Conservation (phyloP, 2,797 vertebrate species). For the Miichthys miiuy region DNA sequence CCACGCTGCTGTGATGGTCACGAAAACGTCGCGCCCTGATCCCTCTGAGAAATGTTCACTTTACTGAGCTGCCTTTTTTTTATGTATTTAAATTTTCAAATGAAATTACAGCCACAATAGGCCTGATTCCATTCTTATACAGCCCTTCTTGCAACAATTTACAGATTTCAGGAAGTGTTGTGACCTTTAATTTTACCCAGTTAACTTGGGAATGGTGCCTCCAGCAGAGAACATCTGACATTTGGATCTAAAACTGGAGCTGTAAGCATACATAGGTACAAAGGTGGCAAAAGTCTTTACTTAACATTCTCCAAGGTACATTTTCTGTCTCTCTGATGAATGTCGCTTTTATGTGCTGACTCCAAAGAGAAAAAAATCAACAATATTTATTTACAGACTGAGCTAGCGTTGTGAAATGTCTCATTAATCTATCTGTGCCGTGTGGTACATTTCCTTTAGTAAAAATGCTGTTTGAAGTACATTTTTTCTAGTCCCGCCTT, state of each 20-base stretch:
- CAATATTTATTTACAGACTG: conserved; percentile 43
- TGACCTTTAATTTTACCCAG: too few species aligned
- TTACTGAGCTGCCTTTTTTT: not conserved
- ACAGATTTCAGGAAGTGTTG: too few species aligned
- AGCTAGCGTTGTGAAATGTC: not conserved
- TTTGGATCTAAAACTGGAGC: conserved; percentile 17
- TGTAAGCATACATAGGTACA: conserved; percentile 3
- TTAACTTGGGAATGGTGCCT: not conserved
- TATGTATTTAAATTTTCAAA: conserved; percentile 3
- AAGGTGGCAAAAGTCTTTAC: conserved; percentile 7
- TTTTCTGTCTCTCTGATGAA: conserved; percentile 14
- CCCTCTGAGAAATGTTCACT: not conserved
- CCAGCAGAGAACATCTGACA: conserved; percentile 1
- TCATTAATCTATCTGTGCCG: conserved; percentile 30
- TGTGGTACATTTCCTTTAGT: conserved; percentile 22
- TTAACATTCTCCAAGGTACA: not conserved
- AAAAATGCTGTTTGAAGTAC: conserved; percentile 13
- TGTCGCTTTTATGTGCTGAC: conserved; percentile 20
- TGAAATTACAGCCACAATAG: not conserved
- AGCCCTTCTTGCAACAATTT: too few species aligned
- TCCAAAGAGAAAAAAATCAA: conserved; percentile 36
- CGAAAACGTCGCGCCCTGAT: not conserved
- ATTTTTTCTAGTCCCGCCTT: not conserved
- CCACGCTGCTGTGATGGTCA: conserved; percentile 90
- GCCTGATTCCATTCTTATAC: not conserved